Conservation (phyloP, 2,797 vertebrate species). For the Lateolabrax maculatus region DNA sequence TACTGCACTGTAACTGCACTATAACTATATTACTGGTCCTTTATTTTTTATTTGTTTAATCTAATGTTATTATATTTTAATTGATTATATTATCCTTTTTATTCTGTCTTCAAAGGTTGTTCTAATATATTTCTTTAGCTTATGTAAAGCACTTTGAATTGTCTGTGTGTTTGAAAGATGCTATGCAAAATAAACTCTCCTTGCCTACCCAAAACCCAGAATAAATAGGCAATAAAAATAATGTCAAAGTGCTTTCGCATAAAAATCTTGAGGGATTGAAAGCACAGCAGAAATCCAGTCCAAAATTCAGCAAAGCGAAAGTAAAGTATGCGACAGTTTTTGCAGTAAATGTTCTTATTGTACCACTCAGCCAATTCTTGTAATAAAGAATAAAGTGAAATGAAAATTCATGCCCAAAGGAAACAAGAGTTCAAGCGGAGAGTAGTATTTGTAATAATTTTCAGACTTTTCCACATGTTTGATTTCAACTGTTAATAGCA, state of each 20-base stretch:
- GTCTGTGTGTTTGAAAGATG: neutral
- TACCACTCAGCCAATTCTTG: conserved; percentile 32
- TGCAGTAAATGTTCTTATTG: conserved; percentile 51
- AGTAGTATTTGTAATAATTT: conserved; percentile 52
- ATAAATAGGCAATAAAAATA: too few species aligned
- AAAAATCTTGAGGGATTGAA: neutral
- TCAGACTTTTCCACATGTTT: conserved; percentile 48
- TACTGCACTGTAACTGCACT: neutral
- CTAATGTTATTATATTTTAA: neutral
- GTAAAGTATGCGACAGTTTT: conserved; percentile 1
- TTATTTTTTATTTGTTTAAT: neutral
- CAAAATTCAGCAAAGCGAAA: conserved; percentile 28
- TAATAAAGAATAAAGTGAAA: conserved; percentile 55
- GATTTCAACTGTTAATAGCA: conserved; percentile 35
- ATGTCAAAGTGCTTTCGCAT: too few species aligned
- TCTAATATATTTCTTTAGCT: neutral
- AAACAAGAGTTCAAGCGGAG: conserved; percentile 48
- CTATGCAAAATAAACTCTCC: too few species aligned
- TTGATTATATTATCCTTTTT: neutral
- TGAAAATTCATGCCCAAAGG: conserved; percentile 62
- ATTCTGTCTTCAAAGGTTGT: neutral
- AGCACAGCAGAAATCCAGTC: neutral
- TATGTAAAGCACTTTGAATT: neutral
- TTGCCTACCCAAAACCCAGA: neutral
- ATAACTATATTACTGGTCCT: neutral